Base-by-base conservation (phyloP, 2,888 invertebrate species). In the Ophion obscuratus region DNA sequence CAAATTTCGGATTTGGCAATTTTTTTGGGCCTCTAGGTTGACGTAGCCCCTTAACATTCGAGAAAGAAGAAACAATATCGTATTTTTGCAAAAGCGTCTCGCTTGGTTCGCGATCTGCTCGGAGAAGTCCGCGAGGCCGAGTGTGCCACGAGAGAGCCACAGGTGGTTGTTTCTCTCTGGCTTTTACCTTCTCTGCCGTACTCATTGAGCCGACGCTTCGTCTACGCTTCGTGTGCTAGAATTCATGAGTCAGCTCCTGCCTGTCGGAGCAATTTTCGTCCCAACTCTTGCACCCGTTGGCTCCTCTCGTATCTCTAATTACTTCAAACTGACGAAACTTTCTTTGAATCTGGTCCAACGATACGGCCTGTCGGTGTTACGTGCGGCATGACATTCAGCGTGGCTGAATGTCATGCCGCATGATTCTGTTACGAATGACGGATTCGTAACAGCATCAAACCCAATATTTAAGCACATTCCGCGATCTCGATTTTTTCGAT, bases 111-210 rank as follows among this genome's bases (percentile, higher is more conserved):
- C 67, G n/a, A 68, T 24, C 14, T 68, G 5, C 40, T 67, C 7
- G 2, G n/a, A 27, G 31, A 71, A 57, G 66, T 24, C 59, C 44
- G 66, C 66, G 53, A 44, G 61, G 76, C 67, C 53, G 53, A 61
- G 66, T 79, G 44, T 36, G 68, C 77, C 24, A 68, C 61, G 17
- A n/a, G 57, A 75, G 59, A 82, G 79, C 85, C 68, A 85, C 85
- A 85, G 85, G 85, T 85, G 82, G 82, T 47, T 82, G 75, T 64
- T 61, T 61, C 71, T 17, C 59, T 47, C 31, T 31, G 17, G 4
- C 11, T 53, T 17, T 53, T 53, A 53, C 17, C 53, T 70, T 70
- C 79, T 71, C 79, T 71, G 20, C 64, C 24, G 62, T 59, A 20
- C 53, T 79, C 64, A 31, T 36, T 57, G 27, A 7, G 57, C 36